Conservation (phyloP, 1,140 invertebrate genomes). For the Drosophila baimaii region DNA sequence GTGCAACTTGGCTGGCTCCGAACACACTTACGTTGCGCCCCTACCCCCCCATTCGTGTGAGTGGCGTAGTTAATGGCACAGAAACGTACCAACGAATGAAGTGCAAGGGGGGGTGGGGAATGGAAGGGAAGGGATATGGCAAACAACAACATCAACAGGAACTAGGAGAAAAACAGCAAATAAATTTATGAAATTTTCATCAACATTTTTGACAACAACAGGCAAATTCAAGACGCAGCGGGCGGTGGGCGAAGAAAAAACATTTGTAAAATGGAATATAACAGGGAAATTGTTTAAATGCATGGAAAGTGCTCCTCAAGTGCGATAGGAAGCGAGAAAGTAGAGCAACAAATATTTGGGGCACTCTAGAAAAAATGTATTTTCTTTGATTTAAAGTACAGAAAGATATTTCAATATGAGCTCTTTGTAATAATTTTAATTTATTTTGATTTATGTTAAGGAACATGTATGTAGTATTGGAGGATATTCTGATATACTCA, state of each 20-base stretch:
- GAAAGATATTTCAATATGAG: neutral
- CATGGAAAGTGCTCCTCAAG: conserved; percentile 76
- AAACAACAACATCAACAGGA: conserved; percentile 25
- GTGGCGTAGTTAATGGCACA: conserved; percentile 71
- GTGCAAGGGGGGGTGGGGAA: conserved; percentile 37
- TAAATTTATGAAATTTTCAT: conserved; percentile 82
- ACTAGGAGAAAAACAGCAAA: conserved; percentile 35
- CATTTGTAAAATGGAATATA: conserved; percentile 64
- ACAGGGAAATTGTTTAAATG: conserved; percentile 78
- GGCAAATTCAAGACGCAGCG: conserved; percentile 21
- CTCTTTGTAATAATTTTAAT: neutral
- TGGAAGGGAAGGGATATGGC: neutral
- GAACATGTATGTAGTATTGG: too few relatives aligned
- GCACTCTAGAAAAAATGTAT: conserved; percentile 12
- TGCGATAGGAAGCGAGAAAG: conserved; percentile 16
- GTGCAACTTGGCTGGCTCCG: conserved; percentile 33
- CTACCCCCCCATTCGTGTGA: conserved; percentile 2
- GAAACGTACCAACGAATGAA: conserved; percentile 70
- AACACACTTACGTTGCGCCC: conserved; percentile 2
- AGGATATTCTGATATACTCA: neutral
- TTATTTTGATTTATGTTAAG: too few relatives aligned
- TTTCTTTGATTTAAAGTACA: too few relatives aligned
- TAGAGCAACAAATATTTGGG: neutral
- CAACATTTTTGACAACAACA: conserved; percentile 69
- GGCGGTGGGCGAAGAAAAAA: conserved; percentile 38